These are phyloP conservation scores for Leucophenga montana DNA, from an alignment of 2,888 invertebrate species.

Conservation along the genomic window DNA sequence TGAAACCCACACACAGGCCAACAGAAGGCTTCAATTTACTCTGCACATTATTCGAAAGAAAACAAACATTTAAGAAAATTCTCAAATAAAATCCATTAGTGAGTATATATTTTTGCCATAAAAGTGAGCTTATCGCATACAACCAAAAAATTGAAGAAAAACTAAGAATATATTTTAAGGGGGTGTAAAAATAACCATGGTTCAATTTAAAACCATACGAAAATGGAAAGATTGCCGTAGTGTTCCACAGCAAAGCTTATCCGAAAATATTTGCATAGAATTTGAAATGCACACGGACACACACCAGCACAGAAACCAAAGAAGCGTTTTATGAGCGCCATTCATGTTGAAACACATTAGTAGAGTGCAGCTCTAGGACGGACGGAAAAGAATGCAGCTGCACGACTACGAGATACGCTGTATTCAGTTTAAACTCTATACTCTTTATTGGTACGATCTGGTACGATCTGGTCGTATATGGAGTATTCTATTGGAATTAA, in stretches of 20 bases:
- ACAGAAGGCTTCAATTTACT: too few relatives aligned
- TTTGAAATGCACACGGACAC: conserved; percentile 53
- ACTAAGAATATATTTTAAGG: neutral
- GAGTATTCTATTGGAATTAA: too few relatives aligned
- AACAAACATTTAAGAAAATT: conserved; percentile 40
- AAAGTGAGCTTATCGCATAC: conserved; percentile 41
- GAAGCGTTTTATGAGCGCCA: conserved; percentile 38
- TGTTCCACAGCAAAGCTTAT: conserved; percentile 46
- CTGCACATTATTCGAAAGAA: neutral
- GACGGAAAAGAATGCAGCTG: too few relatives aligned
- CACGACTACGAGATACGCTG: too few relatives aligned
- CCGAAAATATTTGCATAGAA: conserved; percentile 64
- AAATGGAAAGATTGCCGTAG: conserved; percentile 21
- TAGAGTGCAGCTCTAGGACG: too few relatives aligned
- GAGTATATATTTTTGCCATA: conserved; percentile 57
- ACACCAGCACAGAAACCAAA: conserved; percentile 20
- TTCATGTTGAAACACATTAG: neutral
- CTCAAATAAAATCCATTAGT: conserved; percentile 57
- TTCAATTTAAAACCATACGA: conserved; percentile 50
- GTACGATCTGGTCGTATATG: too few relatives aligned
- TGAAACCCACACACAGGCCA: too few relatives aligned
- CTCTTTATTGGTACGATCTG: too few relatives aligned
- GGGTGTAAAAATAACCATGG: conserved; percentile 40
- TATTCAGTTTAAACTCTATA: too few relatives aligned
- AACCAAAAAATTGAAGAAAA: conserved; percentile 27